A percentile compares a stretch with the other conserved stretches of the same genome.
Evolutionary conservation across 1,140 invertebrate species (phyloP).

Genomic region (Sycophila sp.): DNA sequence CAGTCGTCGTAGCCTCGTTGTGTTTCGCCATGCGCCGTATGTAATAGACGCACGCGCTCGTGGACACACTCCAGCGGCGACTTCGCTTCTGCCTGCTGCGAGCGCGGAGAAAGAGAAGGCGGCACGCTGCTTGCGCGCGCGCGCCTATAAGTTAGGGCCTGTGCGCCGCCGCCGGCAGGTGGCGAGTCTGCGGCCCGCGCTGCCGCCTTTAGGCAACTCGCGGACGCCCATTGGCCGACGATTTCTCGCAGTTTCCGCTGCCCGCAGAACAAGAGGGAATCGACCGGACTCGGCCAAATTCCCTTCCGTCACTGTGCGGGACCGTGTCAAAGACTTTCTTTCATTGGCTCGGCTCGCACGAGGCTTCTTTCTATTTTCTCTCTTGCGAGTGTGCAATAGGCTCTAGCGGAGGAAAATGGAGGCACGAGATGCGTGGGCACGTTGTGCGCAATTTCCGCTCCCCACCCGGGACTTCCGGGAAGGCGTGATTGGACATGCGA

Average conservation of each 20-base stretch:
- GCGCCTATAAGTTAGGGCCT: constrained; percentile 9
- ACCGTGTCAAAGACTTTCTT: too few species aligned
- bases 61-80: not conserved
- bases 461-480: constrained; percentile 13
- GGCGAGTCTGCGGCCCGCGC: not conserved
- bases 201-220: too few species aligned
- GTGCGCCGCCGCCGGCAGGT: not conserved
- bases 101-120: not conserved
- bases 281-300: too few species aligned
- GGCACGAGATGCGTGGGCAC: not conserved
- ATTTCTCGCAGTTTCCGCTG: not conserved
- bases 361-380: too few species aligned
- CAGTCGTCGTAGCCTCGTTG: not conserved
- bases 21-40: constrained; percentile 9
- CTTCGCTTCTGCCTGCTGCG: not conserved
- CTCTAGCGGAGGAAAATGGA: too few species aligned
- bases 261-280: too few species aligned
- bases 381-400: too few species aligned
- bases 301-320: too few species aligned
- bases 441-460: constrained; percentile 13
- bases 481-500: not conserved
- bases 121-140: not conserved
- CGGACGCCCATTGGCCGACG: constrained; percentile 5
- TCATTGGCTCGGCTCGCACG: too few species aligned
- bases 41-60: not conserved